A percentile compares a stretch with the other conserved stretches of the same genome.
Conservation (phyloP, 2,113 vertebrate species). For the Litocranius walleri region DNA sequence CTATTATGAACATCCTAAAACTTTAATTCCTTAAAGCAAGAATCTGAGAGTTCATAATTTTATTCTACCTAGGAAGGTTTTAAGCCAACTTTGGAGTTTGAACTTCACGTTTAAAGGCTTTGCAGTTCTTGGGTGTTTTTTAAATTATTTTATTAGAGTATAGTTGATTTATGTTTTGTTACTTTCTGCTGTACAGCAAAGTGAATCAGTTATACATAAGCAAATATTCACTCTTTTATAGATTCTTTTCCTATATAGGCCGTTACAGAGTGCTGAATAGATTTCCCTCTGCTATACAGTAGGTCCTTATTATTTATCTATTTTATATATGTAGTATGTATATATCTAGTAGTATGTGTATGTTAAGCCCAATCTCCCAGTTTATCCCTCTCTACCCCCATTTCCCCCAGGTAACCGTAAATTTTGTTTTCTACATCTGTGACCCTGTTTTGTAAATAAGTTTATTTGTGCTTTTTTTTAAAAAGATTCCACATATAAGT, state of each 20-base stretch:
- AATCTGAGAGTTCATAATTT: background rate
- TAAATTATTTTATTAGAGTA: background rate
- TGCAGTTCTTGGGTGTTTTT: background rate
- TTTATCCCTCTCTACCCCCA: background rate
- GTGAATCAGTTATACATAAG: background rate
- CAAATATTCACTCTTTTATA: background rate
- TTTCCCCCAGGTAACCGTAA: background rate
- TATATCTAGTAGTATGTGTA: background rate
- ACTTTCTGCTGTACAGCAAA: background rate
- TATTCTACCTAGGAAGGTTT: background rate
- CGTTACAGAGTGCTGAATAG: background rate
- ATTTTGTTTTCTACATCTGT: background rate
- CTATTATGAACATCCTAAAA: background rate
- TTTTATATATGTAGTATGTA: background rate
- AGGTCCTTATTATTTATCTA: background rate
- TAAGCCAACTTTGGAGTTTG: background rate
- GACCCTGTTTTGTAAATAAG: background rate
- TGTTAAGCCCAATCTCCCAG: background rate
- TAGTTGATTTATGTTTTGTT: background rate
- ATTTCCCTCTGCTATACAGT: background rate
- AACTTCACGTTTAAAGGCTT: constrained; percentile 2
- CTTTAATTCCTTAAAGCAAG: background rate
- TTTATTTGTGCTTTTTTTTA: background rate
- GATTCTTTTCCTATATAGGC: background rate
- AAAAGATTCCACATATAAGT: background rate